A percentile compares a stretch with the other conserved stretches of the same genome.
Conservation (phyloP, 2,888 invertebrate genomes). For the Periphyllus acericola region DNA sequence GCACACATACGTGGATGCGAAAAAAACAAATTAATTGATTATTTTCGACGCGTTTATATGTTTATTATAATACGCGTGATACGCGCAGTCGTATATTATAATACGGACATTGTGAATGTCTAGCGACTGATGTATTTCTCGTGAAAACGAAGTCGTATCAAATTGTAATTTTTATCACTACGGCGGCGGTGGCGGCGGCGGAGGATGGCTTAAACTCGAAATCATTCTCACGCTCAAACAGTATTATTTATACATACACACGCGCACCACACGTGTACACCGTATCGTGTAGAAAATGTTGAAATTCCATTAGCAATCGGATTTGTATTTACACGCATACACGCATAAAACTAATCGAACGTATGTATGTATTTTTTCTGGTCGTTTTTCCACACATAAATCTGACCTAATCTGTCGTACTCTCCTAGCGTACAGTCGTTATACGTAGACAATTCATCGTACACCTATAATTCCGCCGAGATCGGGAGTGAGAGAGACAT, state of each 20-base stretch:
- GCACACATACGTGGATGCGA: too few relatives aligned
- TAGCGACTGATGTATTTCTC: background rate
- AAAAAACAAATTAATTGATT: conserved; percentile 32
- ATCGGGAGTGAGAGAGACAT: background rate
- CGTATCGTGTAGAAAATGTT: conserved; percentile 27
- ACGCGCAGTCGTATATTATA: background rate
- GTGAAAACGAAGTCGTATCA: background rate
- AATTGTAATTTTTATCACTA: background rate
- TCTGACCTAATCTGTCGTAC: conserved; percentile 15
- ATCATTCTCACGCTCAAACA: conserved; percentile 48
- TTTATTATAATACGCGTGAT: background rate
- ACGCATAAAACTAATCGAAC: conserved; percentile 28
- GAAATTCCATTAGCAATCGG: conserved; percentile 56
- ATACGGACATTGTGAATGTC: background rate
- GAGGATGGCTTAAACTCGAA: conserved; percentile 1
- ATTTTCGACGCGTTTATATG: background rate
- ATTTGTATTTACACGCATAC: background rate
- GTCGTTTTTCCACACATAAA: conserved; percentile 30
- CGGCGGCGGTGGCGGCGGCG: background rate
- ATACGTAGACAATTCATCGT: background rate
- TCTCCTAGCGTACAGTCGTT: background rate
- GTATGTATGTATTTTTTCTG: conserved; percentile 40
- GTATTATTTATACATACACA: background rate
- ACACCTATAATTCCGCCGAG: too few relatives aligned
- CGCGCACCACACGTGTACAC: background rate